Evolutionary conservation across 2,113 vertebrate species (phyloP).

Genomic region (Artemisiospiza belli): DNA sequence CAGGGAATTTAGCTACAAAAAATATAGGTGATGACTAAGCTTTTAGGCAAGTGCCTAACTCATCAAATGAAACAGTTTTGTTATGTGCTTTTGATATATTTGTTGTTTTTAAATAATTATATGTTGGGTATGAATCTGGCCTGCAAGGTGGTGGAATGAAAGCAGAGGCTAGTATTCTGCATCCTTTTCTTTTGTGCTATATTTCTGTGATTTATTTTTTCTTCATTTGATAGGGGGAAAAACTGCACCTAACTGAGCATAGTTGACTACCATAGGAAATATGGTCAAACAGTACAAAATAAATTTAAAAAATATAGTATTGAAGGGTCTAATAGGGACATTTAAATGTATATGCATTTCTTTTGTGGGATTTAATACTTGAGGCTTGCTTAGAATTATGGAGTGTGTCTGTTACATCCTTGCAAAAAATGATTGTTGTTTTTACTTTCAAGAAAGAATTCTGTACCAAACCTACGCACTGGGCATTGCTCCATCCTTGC

Average conservation of each 20-base stretch:
- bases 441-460: background rate
- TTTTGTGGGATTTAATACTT: background rate
- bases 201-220: background rate
- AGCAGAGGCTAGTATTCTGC: background rate
- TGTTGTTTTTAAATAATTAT: background rate
- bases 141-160: background rate
- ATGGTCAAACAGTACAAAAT: background rate
- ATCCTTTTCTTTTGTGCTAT: background rate
- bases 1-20: background rate
- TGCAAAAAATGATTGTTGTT: background rate
- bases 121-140: background rate
- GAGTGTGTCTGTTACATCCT: background rate
- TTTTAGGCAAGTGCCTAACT: background rate
- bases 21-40: background rate
- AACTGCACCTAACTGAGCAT: background rate
- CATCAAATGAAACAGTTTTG: background rate
- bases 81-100: background rate
- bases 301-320: background rate
- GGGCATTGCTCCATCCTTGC: background rate
- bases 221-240: background rate
- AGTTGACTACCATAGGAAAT: background rate
- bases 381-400: background rate
- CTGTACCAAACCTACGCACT: accelerated
- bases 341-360: background rate
- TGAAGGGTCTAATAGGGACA: background rate